These are phyloP conservation scores for Bugula neritina DNA, from an alignment of 2,888 invertebrate genomes.

Conservation along the genomic window DNA sequence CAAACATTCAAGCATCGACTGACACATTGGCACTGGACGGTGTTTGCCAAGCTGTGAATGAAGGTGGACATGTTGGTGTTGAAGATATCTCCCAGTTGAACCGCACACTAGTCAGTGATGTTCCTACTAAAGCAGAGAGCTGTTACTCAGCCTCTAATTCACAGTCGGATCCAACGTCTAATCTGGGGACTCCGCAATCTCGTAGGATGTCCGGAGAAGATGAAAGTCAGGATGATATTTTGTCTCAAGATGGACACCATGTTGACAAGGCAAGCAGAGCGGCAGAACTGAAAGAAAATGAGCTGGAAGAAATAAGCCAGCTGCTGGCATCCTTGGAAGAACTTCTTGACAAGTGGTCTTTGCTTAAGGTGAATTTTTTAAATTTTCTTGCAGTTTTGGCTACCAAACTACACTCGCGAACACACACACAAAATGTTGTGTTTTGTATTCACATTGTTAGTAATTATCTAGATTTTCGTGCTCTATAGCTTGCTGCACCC, in stretches of 20 bases:
- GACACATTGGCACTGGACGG: too few relatives aligned
- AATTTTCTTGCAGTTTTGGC: background rate
- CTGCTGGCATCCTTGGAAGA: constrained; percentile 48
- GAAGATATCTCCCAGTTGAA: too few relatives aligned
- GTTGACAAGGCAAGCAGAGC: background rate
- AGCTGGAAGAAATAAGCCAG: background rate
- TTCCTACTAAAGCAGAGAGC: too few relatives aligned
- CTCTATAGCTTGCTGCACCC: too few relatives aligned
- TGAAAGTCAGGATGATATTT: constrained; percentile 22
- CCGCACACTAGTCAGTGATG: too few relatives aligned
- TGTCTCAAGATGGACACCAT: background rate
- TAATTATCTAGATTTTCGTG: too few relatives aligned
- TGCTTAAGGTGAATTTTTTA: constrained; percentile 52
- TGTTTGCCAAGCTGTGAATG: too few relatives aligned
- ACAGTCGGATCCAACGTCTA: background rate
- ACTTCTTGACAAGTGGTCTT: constrained; percentile 69
- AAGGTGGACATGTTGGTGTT: too few relatives aligned
- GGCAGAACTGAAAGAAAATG: constrained; percentile 4
- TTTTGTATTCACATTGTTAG: too few relatives aligned
- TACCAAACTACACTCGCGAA: background rate
- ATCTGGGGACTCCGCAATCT: background rate
- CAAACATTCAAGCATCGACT: too few relatives aligned
- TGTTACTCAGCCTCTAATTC: too few relatives aligned
- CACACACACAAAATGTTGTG: too few relatives aligned
- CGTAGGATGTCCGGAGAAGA: constrained; percentile 1